phyloP scores from a whole-genome alignment of 1,140 invertebrate genomes.

The Popillia japonica region DNA sequence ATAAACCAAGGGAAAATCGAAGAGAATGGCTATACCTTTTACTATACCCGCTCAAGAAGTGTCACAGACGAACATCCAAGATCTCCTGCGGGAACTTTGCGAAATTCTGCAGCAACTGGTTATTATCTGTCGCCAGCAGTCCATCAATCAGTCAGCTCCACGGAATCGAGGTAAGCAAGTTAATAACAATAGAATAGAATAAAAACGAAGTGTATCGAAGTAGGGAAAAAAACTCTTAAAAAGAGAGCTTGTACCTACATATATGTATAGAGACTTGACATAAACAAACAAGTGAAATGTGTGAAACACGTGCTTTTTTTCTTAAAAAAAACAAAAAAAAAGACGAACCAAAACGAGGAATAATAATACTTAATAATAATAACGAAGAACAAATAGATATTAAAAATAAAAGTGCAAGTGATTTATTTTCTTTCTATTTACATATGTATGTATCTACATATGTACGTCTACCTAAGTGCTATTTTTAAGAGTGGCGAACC shows the following conservation, averaged over 20 bases:
- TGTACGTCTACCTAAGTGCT: no score
- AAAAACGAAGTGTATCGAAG: background rate
- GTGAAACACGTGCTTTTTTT: constrained; percentile 22
- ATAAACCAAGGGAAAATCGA: background rate
- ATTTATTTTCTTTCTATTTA: no score
- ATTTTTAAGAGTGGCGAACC: no score
- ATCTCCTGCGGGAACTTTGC: constrained; percentile 52
- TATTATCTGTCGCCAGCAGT: constrained; percentile 32
- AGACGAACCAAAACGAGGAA: background rate
- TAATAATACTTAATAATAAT: background rate
- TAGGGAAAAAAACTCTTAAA: background rate
- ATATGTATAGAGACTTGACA: background rate
- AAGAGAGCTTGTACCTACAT: background rate
- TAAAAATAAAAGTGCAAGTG: no score
- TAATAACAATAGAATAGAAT: background rate
- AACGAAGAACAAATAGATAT: no score
- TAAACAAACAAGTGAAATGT: constrained; percentile 26
- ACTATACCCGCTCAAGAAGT: constrained; percentile 58
- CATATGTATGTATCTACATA: no score
- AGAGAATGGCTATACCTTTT: constrained; percentile 60
- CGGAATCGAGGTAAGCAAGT: constrained; percentile 34
- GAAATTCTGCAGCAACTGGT: constrained; percentile 26
- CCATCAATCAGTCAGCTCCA: constrained; percentile 22
- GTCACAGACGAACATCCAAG: constrained; percentile 48
- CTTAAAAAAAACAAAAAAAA: background rate